Base-by-base conservation (phyloP, 2,797 vertebrate species). In the Liparis tanakae region DNA sequence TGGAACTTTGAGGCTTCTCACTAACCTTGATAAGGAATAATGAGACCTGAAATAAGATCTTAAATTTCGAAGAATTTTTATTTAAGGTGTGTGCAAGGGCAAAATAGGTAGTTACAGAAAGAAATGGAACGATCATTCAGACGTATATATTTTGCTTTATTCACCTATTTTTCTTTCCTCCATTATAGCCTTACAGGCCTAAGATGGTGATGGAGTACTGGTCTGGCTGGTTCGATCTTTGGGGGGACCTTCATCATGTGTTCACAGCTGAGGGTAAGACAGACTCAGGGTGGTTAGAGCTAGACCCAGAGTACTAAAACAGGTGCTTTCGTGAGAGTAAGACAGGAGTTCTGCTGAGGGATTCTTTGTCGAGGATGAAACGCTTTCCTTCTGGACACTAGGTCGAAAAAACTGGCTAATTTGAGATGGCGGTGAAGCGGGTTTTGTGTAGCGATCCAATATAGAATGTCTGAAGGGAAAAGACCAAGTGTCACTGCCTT, bases 191-290 rank as follows among this genome's bases (percentile, higher is more conserved):
- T 39, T 82, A 94, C 73, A 96, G 93, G 86, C 97, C 97, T 0
- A 96, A 95, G 87, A 93, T 99, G 96, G 97, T 98, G 89, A 98
- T 98, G 96, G 97, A 98, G 87, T 98, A 94, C 73, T 99, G 97
- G 97, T 95, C 96, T 0, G 97, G 97, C 1, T 99, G 97, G 97
- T 99, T 98, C 79, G 97, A 99, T 82, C 91, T 95, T 2, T 98
- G 97, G 97, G 97, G 97, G 10, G 94, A 93, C 34, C 91, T 93
- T 55, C 97, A 98, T 92, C 95, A 96, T 39, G 93, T 97, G 50
- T 95, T 93, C 69, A 72, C 94, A 70, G 96, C 96, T 5, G 95
- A 97, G 1, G 95, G 97, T 99, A 91, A 95, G 95, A 88, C 14
- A 12, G 34, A 14, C 13, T 20, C 17, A 15, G 50, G 15, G 56